phyloP scores from a whole-genome alignment of 1,140 invertebrate genomes.

The Cepaea nemoralis region DNA sequence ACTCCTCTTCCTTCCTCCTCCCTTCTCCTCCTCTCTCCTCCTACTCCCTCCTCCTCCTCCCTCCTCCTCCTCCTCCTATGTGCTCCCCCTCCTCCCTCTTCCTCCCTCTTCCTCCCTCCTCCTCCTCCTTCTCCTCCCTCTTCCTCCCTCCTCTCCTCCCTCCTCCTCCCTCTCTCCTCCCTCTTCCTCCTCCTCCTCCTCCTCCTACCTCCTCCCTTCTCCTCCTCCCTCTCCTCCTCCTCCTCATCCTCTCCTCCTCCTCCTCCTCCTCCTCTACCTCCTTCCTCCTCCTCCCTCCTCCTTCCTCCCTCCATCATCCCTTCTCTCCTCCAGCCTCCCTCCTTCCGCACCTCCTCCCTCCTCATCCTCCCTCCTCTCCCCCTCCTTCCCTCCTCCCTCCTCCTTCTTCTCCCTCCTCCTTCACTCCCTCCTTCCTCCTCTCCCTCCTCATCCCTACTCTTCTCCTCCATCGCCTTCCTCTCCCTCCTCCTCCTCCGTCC shows the following conservation, averaged over 20 bases:
- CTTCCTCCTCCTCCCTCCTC: not conserved
- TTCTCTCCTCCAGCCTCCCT: too few species aligned
- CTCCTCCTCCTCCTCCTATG: too few species aligned
- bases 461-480: not conserved
- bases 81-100: too few species aligned
- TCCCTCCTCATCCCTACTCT: not conserved
- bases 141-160: too few species aligned
- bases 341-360: not conserved
- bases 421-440: not conserved
- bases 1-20: not conserved
- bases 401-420: not conserved
- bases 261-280: not conserved
- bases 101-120: constrained; percentile 17
- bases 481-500: too few species aligned
- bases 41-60: too few species aligned
- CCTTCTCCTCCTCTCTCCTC: not conserved
- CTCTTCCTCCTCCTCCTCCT: not conserved
- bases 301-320: not conserved
- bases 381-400: not conserved
- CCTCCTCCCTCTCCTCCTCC: too few species aligned
- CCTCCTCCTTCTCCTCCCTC: not conserved
- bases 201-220: too few species aligned
- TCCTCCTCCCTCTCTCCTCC: too few species aligned
- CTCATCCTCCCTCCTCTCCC: not conserved
- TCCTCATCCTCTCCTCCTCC: too few species aligned